Conservation (phyloP, 1,140 invertebrate genomes). For the Cotesia vestalis region DNA sequence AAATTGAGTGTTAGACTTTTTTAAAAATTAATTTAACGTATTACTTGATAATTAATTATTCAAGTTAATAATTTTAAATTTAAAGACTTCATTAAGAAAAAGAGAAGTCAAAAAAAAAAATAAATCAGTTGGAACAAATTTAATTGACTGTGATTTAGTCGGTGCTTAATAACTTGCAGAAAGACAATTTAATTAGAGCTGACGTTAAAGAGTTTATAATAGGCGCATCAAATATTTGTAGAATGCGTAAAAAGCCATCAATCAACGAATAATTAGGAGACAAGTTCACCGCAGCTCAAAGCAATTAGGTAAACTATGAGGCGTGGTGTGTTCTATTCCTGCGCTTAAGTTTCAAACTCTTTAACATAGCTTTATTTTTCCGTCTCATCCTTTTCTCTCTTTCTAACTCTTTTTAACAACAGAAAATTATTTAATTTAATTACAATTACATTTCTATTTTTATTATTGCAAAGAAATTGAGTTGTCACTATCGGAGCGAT, state of each 20-base stretch:
- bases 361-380: not conserved
- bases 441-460: too few species aligned
- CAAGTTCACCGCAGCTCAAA: conserved; percentile 54
- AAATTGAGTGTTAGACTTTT: too few species aligned
- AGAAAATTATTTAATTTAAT: too few species aligned
- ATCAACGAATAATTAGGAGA: conserved; percentile 63
- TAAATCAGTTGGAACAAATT: not conserved
- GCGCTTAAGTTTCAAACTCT: conserved; percentile 27
- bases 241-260: conserved; percentile 45
- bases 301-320: conserved; percentile 63
- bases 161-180: too few species aligned
- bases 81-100: too few species aligned
- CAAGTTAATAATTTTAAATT: too few species aligned
- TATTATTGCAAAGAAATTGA: too few species aligned
- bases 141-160: too few species aligned
- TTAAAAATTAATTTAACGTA: too few species aligned
- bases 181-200: conserved; percentile 8
- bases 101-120: not conserved
- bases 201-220: conserved; percentile 54
- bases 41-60: too few species aligned
- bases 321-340: conserved; percentile 60
- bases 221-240: conserved; percentile 40
- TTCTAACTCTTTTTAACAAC: not conserved
- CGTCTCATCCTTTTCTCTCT: conserved; percentile 29
- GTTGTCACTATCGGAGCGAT: not conserved